phyloP scores from a whole-genome alignment of 2,797 vertebrate species.

The Octomys mimax region DNA sequence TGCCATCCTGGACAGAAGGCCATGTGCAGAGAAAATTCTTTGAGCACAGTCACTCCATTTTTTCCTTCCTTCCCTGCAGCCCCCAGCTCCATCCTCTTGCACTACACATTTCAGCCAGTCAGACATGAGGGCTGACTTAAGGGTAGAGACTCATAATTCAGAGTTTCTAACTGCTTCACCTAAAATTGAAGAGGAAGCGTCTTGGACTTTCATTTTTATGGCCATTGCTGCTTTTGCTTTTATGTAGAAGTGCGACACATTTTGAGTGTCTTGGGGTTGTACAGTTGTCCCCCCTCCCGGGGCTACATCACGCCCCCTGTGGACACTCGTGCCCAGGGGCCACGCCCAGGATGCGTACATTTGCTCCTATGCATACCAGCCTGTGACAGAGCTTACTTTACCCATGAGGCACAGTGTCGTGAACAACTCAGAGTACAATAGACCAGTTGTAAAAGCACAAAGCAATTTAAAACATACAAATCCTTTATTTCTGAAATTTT shows the following conservation, averaged over 20 bases:
- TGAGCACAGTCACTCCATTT: neutral
- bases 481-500: conserved; percentile 11
- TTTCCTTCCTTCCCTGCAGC: neutral
- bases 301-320: neutral
- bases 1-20: neutral
- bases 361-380: neutral
- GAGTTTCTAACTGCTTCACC: neutral
- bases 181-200: neutral
- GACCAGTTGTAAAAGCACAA: neutral
- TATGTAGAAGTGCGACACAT: neutral
- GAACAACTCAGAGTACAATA: neutral
- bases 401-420: neutral
- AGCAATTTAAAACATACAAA: neutral
- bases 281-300: too few relatives aligned
- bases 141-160: neutral
- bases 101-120: neutral
- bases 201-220: neutral
- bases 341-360: rapidly evolving
- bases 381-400: neutral
- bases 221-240: neutral
- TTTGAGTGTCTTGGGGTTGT: neutral
- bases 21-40: neutral
- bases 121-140: neutral
- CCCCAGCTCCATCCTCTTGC: neutral
- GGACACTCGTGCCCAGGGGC: neutral